phyloP scores from a whole-genome alignment of 2,888 invertebrate genomes.

The Catonia carolina region DNA sequence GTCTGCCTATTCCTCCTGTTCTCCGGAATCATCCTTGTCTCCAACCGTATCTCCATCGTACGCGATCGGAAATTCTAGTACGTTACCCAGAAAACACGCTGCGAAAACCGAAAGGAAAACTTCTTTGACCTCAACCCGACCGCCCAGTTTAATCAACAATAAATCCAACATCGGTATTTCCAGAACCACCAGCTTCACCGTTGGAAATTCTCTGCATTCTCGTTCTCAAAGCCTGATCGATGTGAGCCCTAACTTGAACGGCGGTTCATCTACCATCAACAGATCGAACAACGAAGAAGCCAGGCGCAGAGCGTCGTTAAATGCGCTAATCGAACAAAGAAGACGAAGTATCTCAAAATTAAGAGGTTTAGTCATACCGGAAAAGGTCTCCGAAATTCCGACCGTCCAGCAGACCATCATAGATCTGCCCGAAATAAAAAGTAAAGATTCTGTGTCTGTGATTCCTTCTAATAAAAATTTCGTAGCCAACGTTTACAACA shows the following conservation, averaged over 20 bases:
- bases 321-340: slow-evolving; percentile 71
- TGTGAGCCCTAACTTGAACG: slow-evolving; percentile 32
- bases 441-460: slow-evolving; percentile 53
- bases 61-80: slow-evolving; percentile 33
- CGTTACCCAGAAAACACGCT: slow-evolving; percentile 32
- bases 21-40: slow-evolving; percentile 34
- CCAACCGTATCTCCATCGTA: slow-evolving; percentile 30
- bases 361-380: slow-evolving; percentile 82
- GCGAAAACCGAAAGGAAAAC: slow-evolving; percentile 20
- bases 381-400: slow-evolving; percentile 49
- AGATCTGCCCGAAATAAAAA: slow-evolving; percentile 78
- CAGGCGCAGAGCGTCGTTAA: slow-evolving; percentile 61
- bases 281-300: slow-evolving; percentile 41
- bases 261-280: slow-evolving; percentile 33
- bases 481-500: slow-evolving; percentile 16
- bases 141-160: slow-evolving; percentile 21
- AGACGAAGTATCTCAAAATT: slow-evolving; percentile 76
- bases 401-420: slow-evolving; percentile 50
- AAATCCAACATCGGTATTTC: slow-evolving; percentile 25
- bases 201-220: slow-evolving; percentile 39
- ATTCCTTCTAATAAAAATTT: slow-evolving; percentile 38
- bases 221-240: slow-evolving; percentile 49
- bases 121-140: slow-evolving; percentile 16
- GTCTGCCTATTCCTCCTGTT: slow-evolving; percentile 34
- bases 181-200: slow-evolving; percentile 30